Evolutionary conservation across 2,888 invertebrate genomes (phyloP).

Genomic region (Callosobruchus maculatus): DNA sequence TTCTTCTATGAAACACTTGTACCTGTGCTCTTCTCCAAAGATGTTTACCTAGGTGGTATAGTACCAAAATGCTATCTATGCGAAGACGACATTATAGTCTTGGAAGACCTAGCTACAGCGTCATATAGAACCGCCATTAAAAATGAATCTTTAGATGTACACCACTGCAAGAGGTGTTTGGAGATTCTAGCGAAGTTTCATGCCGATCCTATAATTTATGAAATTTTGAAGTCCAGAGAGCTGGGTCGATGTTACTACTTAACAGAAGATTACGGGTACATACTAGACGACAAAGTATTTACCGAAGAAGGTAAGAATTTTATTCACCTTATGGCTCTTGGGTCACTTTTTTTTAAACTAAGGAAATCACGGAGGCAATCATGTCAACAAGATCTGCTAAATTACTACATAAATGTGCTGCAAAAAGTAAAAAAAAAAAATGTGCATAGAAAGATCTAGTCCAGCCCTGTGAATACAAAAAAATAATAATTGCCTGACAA

Average conservation of each 20-base stretch:
- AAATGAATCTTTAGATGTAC: conserved; percentile 47
- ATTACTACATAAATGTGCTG: no score
- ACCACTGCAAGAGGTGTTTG: conserved; percentile 51
- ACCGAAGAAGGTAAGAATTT: conserved; percentile 14
- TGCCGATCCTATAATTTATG: conserved; percentile 51
- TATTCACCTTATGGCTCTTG: no score
- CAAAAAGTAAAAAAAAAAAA: no score
- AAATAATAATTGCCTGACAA: no score
- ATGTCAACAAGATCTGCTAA: no score
- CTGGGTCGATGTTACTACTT: conserved; percentile 23
- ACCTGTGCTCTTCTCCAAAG: conserved; percentile 22
- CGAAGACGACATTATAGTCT: conserved; percentile 29
- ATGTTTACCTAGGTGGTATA: conserved; percentile 11
- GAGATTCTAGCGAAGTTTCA: conserved; percentile 54
- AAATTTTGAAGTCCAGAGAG: conserved; percentile 39
- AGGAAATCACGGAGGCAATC: no score
- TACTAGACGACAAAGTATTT: conserved; percentile 15
- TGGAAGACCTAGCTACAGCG: conserved; percentile 33
- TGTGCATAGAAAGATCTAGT: no score
- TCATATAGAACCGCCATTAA: conserved; percentile 26
- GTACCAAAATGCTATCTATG: conserved; percentile 32
- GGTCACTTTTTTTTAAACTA: no score
- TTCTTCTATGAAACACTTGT: conserved; percentile 33
- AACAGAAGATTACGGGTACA: conserved; percentile 13
- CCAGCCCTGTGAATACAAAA: no score